Conservation (phyloP, 2,888 invertebrate species). For the Magallana nippona region DNA sequence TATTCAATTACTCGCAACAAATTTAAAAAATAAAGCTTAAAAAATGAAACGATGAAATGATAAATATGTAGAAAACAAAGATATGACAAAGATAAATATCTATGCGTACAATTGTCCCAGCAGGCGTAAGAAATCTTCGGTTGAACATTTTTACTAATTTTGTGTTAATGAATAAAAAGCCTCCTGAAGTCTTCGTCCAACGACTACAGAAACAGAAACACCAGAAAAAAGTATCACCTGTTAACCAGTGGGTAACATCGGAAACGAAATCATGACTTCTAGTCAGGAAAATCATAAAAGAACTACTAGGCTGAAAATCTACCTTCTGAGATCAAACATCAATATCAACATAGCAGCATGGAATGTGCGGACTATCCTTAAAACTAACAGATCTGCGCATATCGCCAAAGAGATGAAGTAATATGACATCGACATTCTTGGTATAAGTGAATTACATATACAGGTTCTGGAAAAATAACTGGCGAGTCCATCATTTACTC, state of each 20-base stretch:
- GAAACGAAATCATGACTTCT: too few relatives aligned
- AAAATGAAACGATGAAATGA: too few relatives aligned
- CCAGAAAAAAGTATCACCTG: neutral
- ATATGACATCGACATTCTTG: constrained; percentile 25
- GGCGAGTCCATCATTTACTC: constrained; percentile 37
- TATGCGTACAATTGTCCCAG: too few relatives aligned
- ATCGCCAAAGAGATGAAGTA: constrained; percentile 33
- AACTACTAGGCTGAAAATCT: constrained; percentile 35
- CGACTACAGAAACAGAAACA: constrained; percentile 25
- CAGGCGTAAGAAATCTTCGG: too few relatives aligned
- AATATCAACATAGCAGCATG: constrained; percentile 37
- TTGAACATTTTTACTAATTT: too few relatives aligned
- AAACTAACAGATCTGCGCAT: constrained; percentile 1
- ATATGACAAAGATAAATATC: too few relatives aligned
- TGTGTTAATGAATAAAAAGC: too few relatives aligned
- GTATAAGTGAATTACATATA: constrained; percentile 27
- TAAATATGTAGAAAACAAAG: too few relatives aligned
- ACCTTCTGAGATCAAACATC: constrained; percentile 31
- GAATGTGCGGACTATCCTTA: constrained; percentile 32
- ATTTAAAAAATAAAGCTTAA: too few relatives aligned
- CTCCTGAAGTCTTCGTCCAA: too few relatives aligned
- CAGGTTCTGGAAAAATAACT: constrained; percentile 35
- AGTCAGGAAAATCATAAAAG: neutral
- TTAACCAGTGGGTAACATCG: neutral
- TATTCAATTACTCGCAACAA: too few relatives aligned